A percentile compares a stretch with the other conserved stretches of the same genome.
phyloP scores from a whole-genome alignment of 2,797 vertebrate genomes.

The Zonotrichia albicollis region DNA sequence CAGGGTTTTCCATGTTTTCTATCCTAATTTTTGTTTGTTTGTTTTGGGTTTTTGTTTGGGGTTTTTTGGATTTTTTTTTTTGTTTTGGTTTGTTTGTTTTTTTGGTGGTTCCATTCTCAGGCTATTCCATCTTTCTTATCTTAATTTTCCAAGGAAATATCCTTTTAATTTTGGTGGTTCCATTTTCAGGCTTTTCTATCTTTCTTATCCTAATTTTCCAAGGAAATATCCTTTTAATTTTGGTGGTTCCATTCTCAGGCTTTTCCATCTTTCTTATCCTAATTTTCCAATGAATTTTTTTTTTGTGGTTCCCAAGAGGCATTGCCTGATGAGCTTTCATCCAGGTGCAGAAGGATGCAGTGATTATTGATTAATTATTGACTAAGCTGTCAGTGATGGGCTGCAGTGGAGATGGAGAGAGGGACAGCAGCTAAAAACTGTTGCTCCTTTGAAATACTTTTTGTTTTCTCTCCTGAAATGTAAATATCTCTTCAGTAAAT shows the following conservation, averaged over 20 bases:
- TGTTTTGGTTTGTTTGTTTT: too few species aligned
- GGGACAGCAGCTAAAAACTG: not conserved
- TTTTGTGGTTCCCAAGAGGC: not conserved
- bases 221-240: too few species aligned
- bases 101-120: not conserved
- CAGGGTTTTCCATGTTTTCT: not conserved
- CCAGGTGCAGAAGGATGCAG: not conserved
- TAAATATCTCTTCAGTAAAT: not conserved
- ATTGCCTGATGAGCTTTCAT: not conserved
- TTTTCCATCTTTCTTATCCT: not conserved
- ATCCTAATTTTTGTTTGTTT: not conserved
- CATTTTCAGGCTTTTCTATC: too few species aligned
- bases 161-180: not conserved
- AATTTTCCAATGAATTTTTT: not conserved
- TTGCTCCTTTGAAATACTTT: accelerated
- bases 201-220: not conserved
- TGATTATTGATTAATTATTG: not conserved
- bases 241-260: not conserved
- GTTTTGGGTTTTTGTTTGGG: not conserved
- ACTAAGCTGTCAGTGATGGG: not conserved
- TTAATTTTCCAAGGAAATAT: not conserved
- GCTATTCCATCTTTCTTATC: not conserved
- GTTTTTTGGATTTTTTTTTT: too few species aligned
- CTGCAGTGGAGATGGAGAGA: not conserved
- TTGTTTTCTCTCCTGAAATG: not conserved